phyloP scores from a whole-genome alignment of 2,888 invertebrate species.

The Leptopilina syphax region DNA sequence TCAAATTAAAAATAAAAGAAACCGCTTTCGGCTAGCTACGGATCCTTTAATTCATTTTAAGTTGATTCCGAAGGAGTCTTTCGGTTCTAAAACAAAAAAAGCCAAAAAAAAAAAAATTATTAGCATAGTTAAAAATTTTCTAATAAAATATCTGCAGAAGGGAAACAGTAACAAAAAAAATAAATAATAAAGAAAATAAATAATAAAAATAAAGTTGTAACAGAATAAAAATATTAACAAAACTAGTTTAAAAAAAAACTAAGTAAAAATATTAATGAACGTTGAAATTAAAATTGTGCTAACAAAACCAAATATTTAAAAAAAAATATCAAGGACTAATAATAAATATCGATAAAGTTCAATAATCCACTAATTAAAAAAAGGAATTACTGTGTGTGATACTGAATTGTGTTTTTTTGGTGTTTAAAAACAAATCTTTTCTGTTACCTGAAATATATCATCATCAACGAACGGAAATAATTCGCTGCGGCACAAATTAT shows the following conservation, averaged over 20 bases:
- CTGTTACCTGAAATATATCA: constrained; percentile 40
- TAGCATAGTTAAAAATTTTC: not conserved
- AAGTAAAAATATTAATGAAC: not conserved
- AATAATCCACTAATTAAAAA: not conserved
- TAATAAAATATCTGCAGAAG: not conserved
- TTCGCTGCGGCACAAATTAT: not conserved
- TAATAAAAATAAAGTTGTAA: too few species aligned
- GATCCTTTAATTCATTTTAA: constrained; percentile 52
- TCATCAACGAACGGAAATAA: constrained; percentile 5
- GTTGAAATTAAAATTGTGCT: not conserved
- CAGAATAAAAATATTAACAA: not conserved
- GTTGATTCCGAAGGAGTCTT: constrained; percentile 45
- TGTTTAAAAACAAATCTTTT: constrained; percentile 4
- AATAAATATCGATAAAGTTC: not conserved
- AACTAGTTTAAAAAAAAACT: not conserved
- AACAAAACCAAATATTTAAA: not conserved
- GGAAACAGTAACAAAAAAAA: not conserved
- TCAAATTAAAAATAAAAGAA: constrained; percentile 6
- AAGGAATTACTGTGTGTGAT: constrained; percentile 10
- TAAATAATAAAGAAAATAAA: too few species aligned
- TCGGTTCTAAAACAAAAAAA: constrained; percentile 35
- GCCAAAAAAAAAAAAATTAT: constrained; percentile 1
- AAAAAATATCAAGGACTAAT: not conserved
- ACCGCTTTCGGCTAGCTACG: constrained; percentile 55
- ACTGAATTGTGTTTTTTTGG: not conserved